phyloP scores from a whole-genome alignment of 2,888 invertebrate species.

The Dryococelus australis region DNA sequence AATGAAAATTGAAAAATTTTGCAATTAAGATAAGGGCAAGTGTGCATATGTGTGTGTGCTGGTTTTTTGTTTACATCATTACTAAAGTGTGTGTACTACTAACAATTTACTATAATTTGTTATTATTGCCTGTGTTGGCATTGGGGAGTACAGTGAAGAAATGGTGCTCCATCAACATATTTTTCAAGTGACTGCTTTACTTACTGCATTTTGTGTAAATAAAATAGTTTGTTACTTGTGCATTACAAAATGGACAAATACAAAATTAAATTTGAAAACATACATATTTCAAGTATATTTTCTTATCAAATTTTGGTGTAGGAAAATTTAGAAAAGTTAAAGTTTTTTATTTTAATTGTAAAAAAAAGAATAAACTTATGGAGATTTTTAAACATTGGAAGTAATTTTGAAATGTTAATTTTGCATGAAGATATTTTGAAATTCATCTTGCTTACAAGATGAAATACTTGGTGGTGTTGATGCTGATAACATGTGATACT shows the following conservation, averaged over 20 bases:
- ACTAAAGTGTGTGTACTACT: slow-evolving; percentile 1
- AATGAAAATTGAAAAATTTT: neutral
- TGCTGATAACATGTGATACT: neutral
- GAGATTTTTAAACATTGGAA: neutral
- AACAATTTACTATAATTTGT: neutral
- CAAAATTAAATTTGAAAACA: neutral
- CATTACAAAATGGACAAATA: neutral
- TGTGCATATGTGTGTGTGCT: neutral
- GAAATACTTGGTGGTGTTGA: neutral
- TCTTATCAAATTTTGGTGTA: neutral
- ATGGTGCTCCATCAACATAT: neutral
- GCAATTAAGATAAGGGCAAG: neutral
- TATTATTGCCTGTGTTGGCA: slow-evolving; percentile 8
- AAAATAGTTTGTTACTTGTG: neutral
- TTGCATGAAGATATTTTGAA: neutral
- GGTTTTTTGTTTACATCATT: neutral
- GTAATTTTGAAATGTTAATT: neutral
- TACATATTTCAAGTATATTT: neutral
- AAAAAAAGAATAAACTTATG: neutral
- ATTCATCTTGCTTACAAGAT: neutral
- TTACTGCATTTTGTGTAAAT: neutral
- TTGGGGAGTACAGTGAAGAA: neutral
- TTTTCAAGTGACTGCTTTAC: neutral
- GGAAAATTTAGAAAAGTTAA: neutral
- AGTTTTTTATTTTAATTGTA: too few species aligned